These are phyloP conservation scores for Crotalus adamanteus DNA, from an alignment of 2,797 vertebrate species.

Conservation along the genomic window DNA sequence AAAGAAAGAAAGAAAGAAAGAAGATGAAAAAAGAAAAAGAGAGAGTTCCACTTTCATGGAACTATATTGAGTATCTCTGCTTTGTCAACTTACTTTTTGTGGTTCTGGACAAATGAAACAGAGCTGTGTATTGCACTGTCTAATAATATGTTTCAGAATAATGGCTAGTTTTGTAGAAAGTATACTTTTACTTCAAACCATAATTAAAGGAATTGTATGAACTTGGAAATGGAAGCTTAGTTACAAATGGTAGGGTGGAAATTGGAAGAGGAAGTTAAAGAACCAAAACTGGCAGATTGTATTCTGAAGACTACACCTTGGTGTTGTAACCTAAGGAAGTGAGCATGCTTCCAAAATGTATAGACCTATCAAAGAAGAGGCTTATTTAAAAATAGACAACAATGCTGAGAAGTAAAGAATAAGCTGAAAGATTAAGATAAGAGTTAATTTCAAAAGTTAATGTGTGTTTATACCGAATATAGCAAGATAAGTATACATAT, in stretches of 20 bases:
- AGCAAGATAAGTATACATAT: not conserved
- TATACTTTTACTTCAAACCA: slow-evolving; percentile 67
- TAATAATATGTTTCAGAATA: slow-evolving; percentile 70
- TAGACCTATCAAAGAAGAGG: not conserved
- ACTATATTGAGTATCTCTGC: slow-evolving; percentile 19
- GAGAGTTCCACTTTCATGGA: slow-evolving; percentile 7
- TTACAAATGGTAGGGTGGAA: slow-evolving; percentile 63
- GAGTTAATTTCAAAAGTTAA: not conserved
- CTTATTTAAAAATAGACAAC: not conserved
- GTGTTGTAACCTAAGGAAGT: slow-evolving; percentile 29
- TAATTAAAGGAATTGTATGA: slow-evolving; percentile 74
- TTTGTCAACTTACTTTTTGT: slow-evolving; percentile 43
- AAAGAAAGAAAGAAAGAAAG: no score
- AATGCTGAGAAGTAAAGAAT: not conserved
- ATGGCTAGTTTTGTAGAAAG: slow-evolving; percentile 69
- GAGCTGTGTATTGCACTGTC: slow-evolving; percentile 56
- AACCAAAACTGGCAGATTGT: slow-evolving; percentile 62
- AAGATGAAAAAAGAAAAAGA: no score
- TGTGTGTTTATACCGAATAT: not conserved
- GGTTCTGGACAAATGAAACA: slow-evolving; percentile 61
- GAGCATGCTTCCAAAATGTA: not conserved
- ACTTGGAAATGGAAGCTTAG: slow-evolving; percentile 71
- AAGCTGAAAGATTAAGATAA: not conserved
- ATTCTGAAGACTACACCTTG: slow-evolving; percentile 18
- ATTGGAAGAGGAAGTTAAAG: slow-evolving; percentile 59